Percentiles rank a stretch among this genome's conserved stretches.
These are phyloP conservation scores for Tineola bisselliella DNA, from an alignment of 2,888 invertebrate species.

Conservation along the genomic window DNA sequence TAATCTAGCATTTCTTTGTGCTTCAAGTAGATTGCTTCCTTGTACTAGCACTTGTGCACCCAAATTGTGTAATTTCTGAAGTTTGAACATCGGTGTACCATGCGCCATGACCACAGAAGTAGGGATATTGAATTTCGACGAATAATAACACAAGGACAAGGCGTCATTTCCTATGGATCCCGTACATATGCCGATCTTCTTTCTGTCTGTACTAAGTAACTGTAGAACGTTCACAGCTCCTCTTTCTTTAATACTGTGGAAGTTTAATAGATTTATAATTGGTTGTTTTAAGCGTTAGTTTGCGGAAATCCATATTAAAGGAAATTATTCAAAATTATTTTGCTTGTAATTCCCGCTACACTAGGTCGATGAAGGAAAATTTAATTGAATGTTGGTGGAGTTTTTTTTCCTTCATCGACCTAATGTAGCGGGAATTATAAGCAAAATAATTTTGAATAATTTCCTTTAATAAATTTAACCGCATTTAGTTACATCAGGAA, in stretches of 20 bases:
- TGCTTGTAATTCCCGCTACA: too few species aligned
- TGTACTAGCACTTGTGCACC: slow-evolving; percentile 74
- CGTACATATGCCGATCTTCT: slow-evolving; percentile 71
- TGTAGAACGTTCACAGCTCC: slow-evolving; percentile 73
- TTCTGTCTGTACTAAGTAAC: slow-evolving; percentile 65
- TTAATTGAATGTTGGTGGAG: too few species aligned
- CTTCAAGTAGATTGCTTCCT: slow-evolving; percentile 70
- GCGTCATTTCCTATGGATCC: slow-evolving; percentile 80
- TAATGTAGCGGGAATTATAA: too few species aligned
- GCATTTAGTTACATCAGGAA: too few species aligned
- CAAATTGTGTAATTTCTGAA: slow-evolving; percentile 69
- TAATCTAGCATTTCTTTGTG: slow-evolving; percentile 69
- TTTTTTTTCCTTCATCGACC: too few species aligned
- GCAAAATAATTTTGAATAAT: too few species aligned
- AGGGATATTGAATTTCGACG: slow-evolving; percentile 65
- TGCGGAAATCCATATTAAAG: too few species aligned
- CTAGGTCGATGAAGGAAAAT: too few species aligned
- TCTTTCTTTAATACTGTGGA: slow-evolving; percentile 74
- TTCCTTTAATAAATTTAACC: too few species aligned
- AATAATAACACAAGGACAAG: slow-evolving; percentile 73
- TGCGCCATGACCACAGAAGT: slow-evolving; percentile 76
- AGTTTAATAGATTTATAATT: too few species aligned
- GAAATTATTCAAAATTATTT: too few species aligned
- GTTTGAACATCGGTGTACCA: slow-evolving; percentile 73
- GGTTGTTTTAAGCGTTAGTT: too few species aligned